Percentiles rank a stretch among this genome's conserved stretches.
These are phyloP conservation scores for Simalia tracyae DNA, from an alignment of 2,797 vertebrate species.

Conservation along the genomic window DNA sequence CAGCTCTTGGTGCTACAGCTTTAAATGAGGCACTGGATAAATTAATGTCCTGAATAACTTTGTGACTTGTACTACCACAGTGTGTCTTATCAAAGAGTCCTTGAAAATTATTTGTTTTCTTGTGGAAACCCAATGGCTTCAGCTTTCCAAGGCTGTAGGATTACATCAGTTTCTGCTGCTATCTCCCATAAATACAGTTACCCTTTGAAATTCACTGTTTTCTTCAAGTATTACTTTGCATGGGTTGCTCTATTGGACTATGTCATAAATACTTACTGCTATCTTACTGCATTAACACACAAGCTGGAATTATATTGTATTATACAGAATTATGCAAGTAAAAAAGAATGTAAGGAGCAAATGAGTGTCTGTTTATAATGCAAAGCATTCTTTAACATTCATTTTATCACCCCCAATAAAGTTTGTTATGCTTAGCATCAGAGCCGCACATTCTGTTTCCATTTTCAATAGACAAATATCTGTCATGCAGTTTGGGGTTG, in stretches of 20 bases:
- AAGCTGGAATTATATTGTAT: background rate
- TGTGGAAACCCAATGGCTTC: background rate
- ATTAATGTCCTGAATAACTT: background rate
- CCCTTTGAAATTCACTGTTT: constrained; percentile 7
- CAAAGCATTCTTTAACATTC: background rate
- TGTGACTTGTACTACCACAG: background rate
- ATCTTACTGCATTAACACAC: background rate
- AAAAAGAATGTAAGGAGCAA: background rate
- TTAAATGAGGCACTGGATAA: background rate
- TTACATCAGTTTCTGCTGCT: background rate
- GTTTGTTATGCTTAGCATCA: background rate
- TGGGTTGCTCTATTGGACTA: background rate
- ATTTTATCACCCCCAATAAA: background rate
- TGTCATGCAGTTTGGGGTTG: background rate
- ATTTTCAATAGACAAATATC: background rate
- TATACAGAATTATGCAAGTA: background rate
- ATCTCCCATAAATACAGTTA: background rate
- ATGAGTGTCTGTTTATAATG: background rate
- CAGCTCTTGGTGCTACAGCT: background rate
- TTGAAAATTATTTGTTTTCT: constrained; percentile 16
- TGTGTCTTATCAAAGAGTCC: background rate
- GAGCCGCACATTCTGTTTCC: background rate
- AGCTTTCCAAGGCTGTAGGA: background rate
- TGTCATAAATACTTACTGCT: constrained; percentile 11
- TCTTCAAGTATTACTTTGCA: background rate